Evolutionary conservation across 2,888 invertebrate genomes (phyloP).

Genomic region (Drosophila koepferae): DNA sequence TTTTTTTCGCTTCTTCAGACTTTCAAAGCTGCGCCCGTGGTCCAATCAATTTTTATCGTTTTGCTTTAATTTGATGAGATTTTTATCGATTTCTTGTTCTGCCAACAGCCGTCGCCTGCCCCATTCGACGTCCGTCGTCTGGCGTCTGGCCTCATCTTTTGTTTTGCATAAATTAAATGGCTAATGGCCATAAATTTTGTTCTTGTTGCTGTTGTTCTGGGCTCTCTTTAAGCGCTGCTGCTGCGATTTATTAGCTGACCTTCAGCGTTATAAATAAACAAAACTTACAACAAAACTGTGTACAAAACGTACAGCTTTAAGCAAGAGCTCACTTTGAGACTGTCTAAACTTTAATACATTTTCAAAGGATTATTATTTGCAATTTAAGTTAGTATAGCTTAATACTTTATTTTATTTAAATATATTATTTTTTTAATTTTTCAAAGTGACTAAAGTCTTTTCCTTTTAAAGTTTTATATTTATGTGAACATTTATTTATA

Average conservation of each 20-base stretch:
- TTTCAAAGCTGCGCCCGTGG: constrained; percentile 47
- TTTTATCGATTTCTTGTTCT: constrained; percentile 71
- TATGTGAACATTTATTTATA: too few species aligned
- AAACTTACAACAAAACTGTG: constrained; percentile 49
- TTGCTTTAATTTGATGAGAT: constrained; percentile 79
- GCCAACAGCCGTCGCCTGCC: constrained; percentile 12
- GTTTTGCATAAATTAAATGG: constrained; percentile 72
- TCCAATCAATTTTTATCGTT: constrained; percentile 77
- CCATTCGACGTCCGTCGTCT: neutral
- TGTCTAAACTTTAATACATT: neutral
- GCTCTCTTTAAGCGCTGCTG: constrained; percentile 30
- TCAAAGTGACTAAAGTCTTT: neutral
- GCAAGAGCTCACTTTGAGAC: constrained; percentile 3
- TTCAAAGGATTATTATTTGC: too few species aligned
- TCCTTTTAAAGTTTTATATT: neutral
- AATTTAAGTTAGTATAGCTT: neutral
- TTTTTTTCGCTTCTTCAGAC: constrained; percentile 13
- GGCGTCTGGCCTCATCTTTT: constrained; percentile 35
- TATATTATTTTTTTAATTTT: neutral
- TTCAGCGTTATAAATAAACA: constrained; percentile 63
- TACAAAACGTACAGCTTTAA: neutral
- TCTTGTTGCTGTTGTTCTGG: constrained; percentile 20
- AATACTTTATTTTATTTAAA: neutral
- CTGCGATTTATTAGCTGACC: constrained; percentile 71
- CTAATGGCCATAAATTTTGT: constrained; percentile 69